These are phyloP conservation scores for Eupithecia vulgata DNA, from an alignment of 2,888 invertebrate species.

Conservation along the genomic window DNA sequence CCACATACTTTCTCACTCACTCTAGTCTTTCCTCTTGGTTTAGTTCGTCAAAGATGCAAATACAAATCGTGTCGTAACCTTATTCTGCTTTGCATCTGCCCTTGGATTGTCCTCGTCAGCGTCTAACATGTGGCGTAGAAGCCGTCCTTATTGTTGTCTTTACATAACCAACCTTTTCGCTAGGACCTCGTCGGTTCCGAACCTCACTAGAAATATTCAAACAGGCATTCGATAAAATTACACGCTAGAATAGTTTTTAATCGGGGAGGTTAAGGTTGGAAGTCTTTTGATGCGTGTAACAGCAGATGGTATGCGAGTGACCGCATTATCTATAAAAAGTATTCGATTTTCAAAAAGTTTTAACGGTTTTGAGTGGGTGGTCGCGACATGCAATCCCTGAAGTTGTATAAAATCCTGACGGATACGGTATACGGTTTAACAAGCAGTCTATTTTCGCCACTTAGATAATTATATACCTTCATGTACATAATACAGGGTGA, in stretches of 20 bases:
- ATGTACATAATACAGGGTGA: too few relatives aligned
- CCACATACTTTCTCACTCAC: neutral
- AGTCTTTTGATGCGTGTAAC: conserved; percentile 6
- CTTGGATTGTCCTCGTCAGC: neutral
- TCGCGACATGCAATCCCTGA: neutral
- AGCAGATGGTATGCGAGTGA: conserved; percentile 1
- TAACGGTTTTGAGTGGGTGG: neutral
- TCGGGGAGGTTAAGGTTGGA: conserved; percentile 13
- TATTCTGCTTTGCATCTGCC: neutral
- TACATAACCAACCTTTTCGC: neutral
- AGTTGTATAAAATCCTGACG: neutral
- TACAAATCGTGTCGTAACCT: neutral
- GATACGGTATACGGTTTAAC: too few relatives aligned
- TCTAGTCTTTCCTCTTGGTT: neutral
- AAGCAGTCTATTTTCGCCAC: too few relatives aligned
- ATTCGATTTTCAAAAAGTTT: neutral
- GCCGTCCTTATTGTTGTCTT: neutral
- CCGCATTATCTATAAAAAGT: neutral
- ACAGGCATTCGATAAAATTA: conserved; percentile 28
- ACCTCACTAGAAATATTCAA: neutral
- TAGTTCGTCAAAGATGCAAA: neutral
- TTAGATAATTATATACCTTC: too few relatives aligned
- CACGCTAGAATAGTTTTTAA: conserved; percentile 29
- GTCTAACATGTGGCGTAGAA: neutral
- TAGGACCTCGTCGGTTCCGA: neutral